Evolutionary conservation across 1,140 invertebrate species (phyloP), one percentile per base, ranked within the genome.

Genomic region (Drosophila arizonae): DNA sequence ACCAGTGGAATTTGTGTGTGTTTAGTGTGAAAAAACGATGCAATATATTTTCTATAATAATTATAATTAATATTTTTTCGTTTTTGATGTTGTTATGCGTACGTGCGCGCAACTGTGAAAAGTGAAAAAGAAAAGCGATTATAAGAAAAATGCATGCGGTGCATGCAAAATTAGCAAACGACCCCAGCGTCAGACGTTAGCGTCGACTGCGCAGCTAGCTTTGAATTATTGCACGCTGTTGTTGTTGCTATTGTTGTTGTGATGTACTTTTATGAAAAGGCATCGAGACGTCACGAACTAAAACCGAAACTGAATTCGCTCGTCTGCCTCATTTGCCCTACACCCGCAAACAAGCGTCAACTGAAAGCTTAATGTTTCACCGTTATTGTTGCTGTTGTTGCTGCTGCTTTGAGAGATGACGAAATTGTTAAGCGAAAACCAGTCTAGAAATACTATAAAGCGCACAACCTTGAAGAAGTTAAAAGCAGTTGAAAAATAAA

Each of bases 381-480:
- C 45, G 71, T 65, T 60, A 43, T 46, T 67, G 28, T 57, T 65
- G 45, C 41, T 65, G 64, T 69, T 75, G 70, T 50, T 71, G 73
- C 21, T 66, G 66, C 46, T 46, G 60, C 41, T 48, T 64, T 30
- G 62, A 66, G 46, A 57, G 84, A 86, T 86, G 82, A 86, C 82
- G 82, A 86, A 86, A 86, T 82, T 82, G 68, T 69, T 82, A 71
- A 86, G 82, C 84, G 76, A 88, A 86, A 86, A 86, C 82, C 82
- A 86, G 82, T 86, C 82, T 86, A 86, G 82, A 86, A 79, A 86
- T 56, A 82, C 71, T 68, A 79, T 65, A 88, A 78, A 67, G 63
- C 58, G 63, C 63, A 68, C 82, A 86, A 86, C 82, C 82, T 86
- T 86, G 82, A 88, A 87, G 82, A 75, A 65, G 84, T 88, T 81